Base-by-base conservation (phyloP, 2,888 invertebrate genomes). In the Deilephila porcellus region DNA sequence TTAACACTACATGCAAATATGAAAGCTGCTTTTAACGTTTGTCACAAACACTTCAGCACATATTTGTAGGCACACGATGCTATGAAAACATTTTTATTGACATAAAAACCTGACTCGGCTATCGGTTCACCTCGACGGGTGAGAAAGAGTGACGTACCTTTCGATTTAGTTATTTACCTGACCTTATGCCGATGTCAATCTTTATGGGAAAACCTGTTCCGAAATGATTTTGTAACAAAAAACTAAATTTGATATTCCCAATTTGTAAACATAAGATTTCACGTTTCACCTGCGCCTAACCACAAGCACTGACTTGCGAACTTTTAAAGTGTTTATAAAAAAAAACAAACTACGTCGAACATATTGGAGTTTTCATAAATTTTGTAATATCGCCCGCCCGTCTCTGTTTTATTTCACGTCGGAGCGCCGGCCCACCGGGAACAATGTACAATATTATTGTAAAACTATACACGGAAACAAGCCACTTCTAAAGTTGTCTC, bases 321-420 rank as follows among this genome's bases (percentile, higher is more conserved):
- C 45, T 45, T 19, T n/a, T 19, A n/a, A 56, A n/a, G 17, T 17
- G 32, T 62, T 62, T n/a, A 63, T n/a, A 7, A 37, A 8, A 37
- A 19, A 20, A n/a, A 25, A n/a, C 34, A 67, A 67, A n/a, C 25
- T 53, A 37, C 73, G 77, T 73, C 72, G 75, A 78, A 78, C 73
- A 79, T 80, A 78, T 80, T 77, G 81, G 80, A 82, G 83, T 80
- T 84, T 85, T 83, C 81, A 85, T 85, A 83, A 84, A 85, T 83
- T 83, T 79, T 78, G 80, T 83, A 85, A 86, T 85, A 82, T 80
- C 80, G 81, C 73, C 73, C 77, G 76, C 73, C 71, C 74, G 77
- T 81, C 79, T 80, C 76, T 80, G 80, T 86, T 85, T 82, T 80
- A 83, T 82, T 83, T 81, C 79, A 76, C 82, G 77, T 76, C 76